Evolutionary conservation across 2,797 vertebrate species (phyloP).

Genomic region (Atherinosoma microstoma): DNA sequence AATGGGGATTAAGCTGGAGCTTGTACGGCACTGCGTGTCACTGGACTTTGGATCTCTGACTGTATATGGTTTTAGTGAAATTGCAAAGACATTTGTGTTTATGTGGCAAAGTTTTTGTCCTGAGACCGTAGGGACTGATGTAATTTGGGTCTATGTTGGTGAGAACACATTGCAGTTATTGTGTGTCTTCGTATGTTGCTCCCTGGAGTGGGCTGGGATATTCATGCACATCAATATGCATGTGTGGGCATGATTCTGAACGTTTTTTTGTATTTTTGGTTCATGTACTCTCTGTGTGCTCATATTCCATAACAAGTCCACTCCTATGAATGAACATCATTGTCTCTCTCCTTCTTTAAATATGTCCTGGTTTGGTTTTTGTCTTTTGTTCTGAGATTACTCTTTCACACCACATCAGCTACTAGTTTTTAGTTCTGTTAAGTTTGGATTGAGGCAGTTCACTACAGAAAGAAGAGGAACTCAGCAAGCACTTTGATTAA

Average conservation of each 20-base stretch:
- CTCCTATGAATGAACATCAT: slow-evolving; percentile 70
- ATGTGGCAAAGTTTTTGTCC: slow-evolving; percentile 20
- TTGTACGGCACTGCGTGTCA: slow-evolving; percentile 27
- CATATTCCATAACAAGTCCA: slow-evolving; percentile 43
- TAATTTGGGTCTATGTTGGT: slow-evolving; percentile 18
- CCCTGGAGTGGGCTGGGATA: slow-evolving; percentile 42
- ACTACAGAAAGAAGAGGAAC: not conserved
- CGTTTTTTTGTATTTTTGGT: slow-evolving; percentile 34
- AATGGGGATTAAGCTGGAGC: not conserved
- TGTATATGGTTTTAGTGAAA: slow-evolving; percentile 11
- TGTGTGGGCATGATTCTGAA: slow-evolving; percentile 52
- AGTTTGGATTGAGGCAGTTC: not conserved
- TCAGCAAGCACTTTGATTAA: not conserved
- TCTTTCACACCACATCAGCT: not conserved
- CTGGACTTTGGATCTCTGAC: slow-evolving; percentile 50
- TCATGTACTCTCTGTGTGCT: slow-evolving; percentile 41
- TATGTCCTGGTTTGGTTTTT: slow-evolving; percentile 6
- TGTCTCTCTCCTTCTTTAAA: slow-evolving; percentile 35
- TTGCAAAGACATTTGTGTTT: slow-evolving; percentile 9
- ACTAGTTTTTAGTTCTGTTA: not conserved
- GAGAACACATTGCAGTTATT: slow-evolving; percentile 47
- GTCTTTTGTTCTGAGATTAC: slow-evolving; percentile 2
- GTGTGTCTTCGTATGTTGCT: slow-evolving; percentile 37
- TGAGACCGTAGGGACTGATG: slow-evolving; percentile 1
- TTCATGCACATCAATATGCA: slow-evolving; percentile 59